A percentile compares a stretch with the other conserved stretches of the same genome.
Evolutionary conservation across 2,113 vertebrate species (phyloP).

Genomic region (Bucco capensis): DNA sequence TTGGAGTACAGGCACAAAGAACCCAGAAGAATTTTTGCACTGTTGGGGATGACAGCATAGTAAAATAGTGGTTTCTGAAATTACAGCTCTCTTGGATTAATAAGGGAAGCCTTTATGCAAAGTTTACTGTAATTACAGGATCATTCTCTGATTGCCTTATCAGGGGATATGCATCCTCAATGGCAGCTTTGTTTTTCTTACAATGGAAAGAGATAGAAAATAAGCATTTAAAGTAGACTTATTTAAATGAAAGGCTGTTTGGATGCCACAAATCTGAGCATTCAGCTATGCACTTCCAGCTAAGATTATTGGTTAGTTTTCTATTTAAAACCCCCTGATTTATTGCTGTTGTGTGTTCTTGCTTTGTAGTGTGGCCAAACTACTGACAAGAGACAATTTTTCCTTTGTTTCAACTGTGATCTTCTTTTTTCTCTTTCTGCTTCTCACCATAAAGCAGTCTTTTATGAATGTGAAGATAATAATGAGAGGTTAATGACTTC

Average conservation of each 20-base stretch:
- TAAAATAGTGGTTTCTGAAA: background rate
- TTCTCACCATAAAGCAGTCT: background rate
- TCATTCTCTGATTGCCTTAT: conserved; percentile 43
- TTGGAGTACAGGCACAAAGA: background rate
- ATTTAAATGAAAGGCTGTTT: background rate
- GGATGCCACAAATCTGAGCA: background rate
- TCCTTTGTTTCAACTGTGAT: background rate
- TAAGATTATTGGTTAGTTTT: background rate
- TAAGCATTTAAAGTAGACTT: conserved; percentile 39
- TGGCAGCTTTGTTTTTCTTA: conserved; percentile 26
- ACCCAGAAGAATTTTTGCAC: background rate
- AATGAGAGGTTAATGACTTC: conserved; percentile 21
- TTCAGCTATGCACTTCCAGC: background rate
- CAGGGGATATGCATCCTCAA: conserved; percentile 12
- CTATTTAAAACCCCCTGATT: background rate
- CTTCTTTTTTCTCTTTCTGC: background rate
- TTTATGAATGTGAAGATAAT: background rate
- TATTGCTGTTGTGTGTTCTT: background rate
- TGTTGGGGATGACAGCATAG: background rate
- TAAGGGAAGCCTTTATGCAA: conserved; percentile 5
- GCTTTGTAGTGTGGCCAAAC: background rate
- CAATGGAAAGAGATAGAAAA: conserved; percentile 25
- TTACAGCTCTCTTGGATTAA: background rate
- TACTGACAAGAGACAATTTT: background rate
- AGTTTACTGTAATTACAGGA: conserved; percentile 33